These are phyloP conservation scores for Carposina sasakii DNA, from an alignment of 1,140 invertebrate genomes.

Conservation along the genomic window DNA sequence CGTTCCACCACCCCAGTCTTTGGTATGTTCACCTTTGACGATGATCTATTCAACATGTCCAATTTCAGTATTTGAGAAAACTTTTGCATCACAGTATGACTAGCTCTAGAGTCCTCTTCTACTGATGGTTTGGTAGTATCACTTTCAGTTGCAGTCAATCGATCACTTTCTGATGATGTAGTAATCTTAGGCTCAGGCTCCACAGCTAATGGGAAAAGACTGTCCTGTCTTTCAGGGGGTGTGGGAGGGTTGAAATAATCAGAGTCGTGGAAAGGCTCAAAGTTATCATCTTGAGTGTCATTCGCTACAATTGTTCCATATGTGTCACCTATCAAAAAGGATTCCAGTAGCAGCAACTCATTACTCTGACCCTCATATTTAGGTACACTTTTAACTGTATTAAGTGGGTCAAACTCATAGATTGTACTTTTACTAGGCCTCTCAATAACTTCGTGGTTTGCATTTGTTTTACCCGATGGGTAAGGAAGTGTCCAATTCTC, in stretches of 20 bases:
- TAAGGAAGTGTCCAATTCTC: slow-evolving; percentile 52
- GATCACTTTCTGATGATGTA: slow-evolving; percentile 7
- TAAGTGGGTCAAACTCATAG: slow-evolving; percentile 61
- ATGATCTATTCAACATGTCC: slow-evolving; percentile 43
- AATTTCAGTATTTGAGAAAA: slow-evolving; percentile 55
- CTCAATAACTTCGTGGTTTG: not conserved
- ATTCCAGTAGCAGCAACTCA: slow-evolving; percentile 53
- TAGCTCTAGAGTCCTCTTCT: slow-evolving; percentile 28
- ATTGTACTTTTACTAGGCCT: slow-evolving; percentile 58
- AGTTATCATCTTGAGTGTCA: slow-evolving; percentile 40
- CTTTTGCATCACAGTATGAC: slow-evolving; percentile 45
- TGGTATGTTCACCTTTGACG: slow-evolving; percentile 20
- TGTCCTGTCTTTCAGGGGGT: slow-evolving; percentile 56
- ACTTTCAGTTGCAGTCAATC: slow-evolving; percentile 41
- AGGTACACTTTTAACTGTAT: slow-evolving; percentile 25
- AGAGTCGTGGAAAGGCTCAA: slow-evolving; percentile 41
- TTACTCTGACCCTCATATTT: slow-evolving; percentile 59
- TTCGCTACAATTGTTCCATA: slow-evolving; percentile 50
- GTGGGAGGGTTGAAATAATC: slow-evolving; percentile 59
- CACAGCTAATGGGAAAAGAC: slow-evolving; percentile 35
- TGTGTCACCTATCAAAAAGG: slow-evolving; percentile 56
- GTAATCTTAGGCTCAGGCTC: slow-evolving; percentile 17
- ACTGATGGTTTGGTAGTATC: slow-evolving; percentile 15
- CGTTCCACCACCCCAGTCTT: slow-evolving; percentile 44
- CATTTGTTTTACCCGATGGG: slow-evolving; percentile 13